Percentiles rank a stretch among this genome's conserved stretches.
Evolutionary conservation across 2,113 vertebrate genomes (phyloP).

Genomic region (Callopanchax toddi): DNA sequence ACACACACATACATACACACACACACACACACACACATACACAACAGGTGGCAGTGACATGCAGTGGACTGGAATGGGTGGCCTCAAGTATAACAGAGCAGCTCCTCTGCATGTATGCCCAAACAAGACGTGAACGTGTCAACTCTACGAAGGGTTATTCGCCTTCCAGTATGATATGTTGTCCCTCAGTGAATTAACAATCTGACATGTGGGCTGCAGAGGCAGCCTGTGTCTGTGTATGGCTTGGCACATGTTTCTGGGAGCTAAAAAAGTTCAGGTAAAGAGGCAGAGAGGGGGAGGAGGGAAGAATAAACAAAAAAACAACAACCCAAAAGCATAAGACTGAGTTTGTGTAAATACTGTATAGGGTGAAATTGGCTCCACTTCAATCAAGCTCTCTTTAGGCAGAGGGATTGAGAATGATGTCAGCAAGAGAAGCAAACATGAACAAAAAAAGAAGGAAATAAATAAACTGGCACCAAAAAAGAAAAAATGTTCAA

Average conservation of each 20-base stretch:
- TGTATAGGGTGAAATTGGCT: constrained; percentile 69
- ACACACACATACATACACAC: no score
- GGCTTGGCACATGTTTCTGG: constrained; percentile 42
- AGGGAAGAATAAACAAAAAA: not conserved
- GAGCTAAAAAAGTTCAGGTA: constrained; percentile 39
- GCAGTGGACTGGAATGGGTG: constrained; percentile 45
- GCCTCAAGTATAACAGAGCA: constrained; percentile 34
- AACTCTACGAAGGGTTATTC: constrained; percentile 38
- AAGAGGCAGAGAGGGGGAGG: not conserved
- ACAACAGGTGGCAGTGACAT: constrained; percentile 57
- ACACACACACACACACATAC: no score
- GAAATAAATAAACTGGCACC: constrained; percentile 42
- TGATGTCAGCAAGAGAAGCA: constrained; percentile 59
- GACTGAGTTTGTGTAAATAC: constrained; percentile 67
- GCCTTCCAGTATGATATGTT: constrained; percentile 38
- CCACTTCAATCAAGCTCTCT: constrained; percentile 75
- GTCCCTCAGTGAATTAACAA: constrained; percentile 43
- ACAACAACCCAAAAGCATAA: constrained; percentile 15
- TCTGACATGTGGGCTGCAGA: constrained; percentile 29
- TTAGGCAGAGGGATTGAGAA: constrained; percentile 67
- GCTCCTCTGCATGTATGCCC: constrained; percentile 36
- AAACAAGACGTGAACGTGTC: constrained; percentile 35
- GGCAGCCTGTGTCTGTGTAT: constrained; percentile 20
- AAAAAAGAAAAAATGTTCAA: constrained; percentile 59
- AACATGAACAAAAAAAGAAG: constrained; percentile 40